A percentile compares a stretch with the other conserved stretches of the same genome.
Conservation (phyloP, 92 coral and sea anemone species). For the Muricea muricata region DNA sequence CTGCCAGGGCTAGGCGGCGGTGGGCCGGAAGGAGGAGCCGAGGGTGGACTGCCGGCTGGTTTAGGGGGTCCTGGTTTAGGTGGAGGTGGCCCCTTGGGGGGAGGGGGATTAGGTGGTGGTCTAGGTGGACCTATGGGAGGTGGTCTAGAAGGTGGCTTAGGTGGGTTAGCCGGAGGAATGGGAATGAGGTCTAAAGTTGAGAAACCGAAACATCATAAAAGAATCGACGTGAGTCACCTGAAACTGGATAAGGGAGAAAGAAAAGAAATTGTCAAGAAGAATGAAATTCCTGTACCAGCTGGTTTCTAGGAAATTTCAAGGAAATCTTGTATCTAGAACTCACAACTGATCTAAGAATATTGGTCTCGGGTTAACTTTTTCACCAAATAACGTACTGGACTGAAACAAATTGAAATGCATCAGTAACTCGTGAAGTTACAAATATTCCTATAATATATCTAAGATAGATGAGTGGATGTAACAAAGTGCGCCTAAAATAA, state of each 20-base stretch:
- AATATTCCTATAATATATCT: too few species aligned
- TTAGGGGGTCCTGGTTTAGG: slow-evolving; percentile 59
- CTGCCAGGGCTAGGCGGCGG: not conserved
- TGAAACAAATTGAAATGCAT: too few species aligned
- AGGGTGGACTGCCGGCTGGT: too few species aligned
- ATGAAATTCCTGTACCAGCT: slow-evolving; percentile 70
- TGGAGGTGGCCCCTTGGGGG: slow-evolving; percentile 49
- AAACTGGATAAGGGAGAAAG: slow-evolving; percentile 76
- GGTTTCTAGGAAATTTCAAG: not conserved
- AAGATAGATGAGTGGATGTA: not conserved
- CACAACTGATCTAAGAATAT: not conserved
- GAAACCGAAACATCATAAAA: slow-evolving; percentile 61
- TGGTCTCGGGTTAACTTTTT: too few species aligned
- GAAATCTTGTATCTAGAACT: not conserved
- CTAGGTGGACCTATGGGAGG: slow-evolving; percentile 29
- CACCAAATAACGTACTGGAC: too few species aligned
- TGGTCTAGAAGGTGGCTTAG: slow-evolving; percentile 5
- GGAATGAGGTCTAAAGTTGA: slow-evolving; percentile 56
- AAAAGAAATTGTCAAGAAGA: slow-evolving; percentile 79
- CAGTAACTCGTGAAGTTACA: too few species aligned
- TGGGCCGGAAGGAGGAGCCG: not conserved
- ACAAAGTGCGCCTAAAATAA: not conserved
- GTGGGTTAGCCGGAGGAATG: slow-evolving; percentile 69
- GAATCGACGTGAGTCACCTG: slow-evolving; percentile 68
- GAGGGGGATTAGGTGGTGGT: slow-evolving; percentile 13